Conservation (phyloP, 2,797 vertebrate genomes). For the Brachyrhaphis roseni region DNA sequence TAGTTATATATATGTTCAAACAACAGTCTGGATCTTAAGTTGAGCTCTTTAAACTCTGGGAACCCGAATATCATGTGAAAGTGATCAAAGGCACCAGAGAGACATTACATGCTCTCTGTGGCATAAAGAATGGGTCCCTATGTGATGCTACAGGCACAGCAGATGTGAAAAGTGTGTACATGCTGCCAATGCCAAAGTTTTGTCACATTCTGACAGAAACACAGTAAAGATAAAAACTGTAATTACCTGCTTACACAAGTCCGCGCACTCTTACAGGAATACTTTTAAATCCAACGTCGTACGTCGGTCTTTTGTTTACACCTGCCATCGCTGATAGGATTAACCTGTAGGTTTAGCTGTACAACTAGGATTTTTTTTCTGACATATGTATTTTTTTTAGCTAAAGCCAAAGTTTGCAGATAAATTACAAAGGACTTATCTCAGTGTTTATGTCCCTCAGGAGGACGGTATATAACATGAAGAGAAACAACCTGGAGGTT, state of each 20-base stretch:
- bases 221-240: neutral
- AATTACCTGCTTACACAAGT: neutral
- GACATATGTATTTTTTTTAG: neutral
- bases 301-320: neutral
- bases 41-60: neutral
- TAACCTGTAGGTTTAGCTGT: neutral
- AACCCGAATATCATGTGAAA: slow-evolving; percentile 8
- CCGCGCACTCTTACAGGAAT: neutral
- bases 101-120: neutral
- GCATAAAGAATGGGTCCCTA: slow-evolving; percentile 17
- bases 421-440: neutral
- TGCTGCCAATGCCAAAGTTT: neutral
- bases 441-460: neutral
- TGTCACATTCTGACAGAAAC: neutral
- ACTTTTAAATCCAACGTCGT: neutral
- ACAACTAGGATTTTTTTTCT: neutral
- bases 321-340: neutral
- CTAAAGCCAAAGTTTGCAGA: neutral
- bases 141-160: neutral
- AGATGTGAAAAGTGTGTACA: slow-evolving; percentile 2
- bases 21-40: neutral
- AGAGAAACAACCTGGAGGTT: neutral
- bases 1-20: slow-evolving; percentile 5
- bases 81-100: slow-evolving; percentile 4
- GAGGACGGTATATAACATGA: neutral